Percentiles rank a stretch among this genome's conserved stretches.
phyloP scores from a whole-genome alignment of 1,140 invertebrate species.

The Andrena cerasifolii region DNA sequence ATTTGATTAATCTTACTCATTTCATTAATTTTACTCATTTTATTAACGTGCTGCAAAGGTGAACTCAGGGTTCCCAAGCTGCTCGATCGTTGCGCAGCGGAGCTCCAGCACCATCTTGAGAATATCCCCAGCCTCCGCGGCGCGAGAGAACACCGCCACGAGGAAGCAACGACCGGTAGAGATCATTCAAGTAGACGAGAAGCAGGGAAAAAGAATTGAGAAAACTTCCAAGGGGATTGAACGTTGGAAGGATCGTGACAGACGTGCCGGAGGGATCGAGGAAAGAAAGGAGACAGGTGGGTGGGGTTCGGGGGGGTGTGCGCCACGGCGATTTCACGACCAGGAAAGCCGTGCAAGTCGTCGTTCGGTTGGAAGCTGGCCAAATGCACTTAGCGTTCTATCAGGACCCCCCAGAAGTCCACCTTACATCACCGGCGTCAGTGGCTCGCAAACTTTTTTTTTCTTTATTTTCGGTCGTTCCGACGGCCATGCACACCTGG shows the following conservation, averaged over 20 bases:
- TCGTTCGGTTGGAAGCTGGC: constrained; percentile 75
- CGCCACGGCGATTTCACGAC: constrained; percentile 71
- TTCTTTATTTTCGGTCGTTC: not conserved
- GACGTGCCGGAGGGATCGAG: constrained; percentile 41
- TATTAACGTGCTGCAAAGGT: not conserved
- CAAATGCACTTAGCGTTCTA: constrained; percentile 80
- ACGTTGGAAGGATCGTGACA: constrained; percentile 47
- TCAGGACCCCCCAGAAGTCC: constrained; percentile 57
- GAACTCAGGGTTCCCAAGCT: not conserved
- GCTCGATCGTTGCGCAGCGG: too few species aligned
- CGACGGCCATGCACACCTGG: not conserved
- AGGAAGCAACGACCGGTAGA: constrained; percentile 16
- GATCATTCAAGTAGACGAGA: constrained; percentile 42
- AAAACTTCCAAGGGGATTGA: constrained; percentile 53
- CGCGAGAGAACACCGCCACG: not conserved
- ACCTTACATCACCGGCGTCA: constrained; percentile 19
- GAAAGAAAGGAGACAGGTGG: constrained; percentile 50
- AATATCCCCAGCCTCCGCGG: too few species aligned
- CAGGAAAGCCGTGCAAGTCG: constrained; percentile 65
- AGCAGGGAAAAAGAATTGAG: constrained; percentile 14
- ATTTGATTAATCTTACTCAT: too few species aligned
- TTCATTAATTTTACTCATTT: too few species aligned
- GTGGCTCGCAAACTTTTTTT: constrained; percentile 26
- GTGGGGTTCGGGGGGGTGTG: constrained; percentile 37
- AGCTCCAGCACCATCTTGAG: not conserved